Percentiles rank a stretch among this genome's conserved stretches.
These are phyloP conservation scores for Gasteruption jaculator DNA, from an alignment of 2,888 invertebrate genomes.

Conservation along the genomic window DNA sequence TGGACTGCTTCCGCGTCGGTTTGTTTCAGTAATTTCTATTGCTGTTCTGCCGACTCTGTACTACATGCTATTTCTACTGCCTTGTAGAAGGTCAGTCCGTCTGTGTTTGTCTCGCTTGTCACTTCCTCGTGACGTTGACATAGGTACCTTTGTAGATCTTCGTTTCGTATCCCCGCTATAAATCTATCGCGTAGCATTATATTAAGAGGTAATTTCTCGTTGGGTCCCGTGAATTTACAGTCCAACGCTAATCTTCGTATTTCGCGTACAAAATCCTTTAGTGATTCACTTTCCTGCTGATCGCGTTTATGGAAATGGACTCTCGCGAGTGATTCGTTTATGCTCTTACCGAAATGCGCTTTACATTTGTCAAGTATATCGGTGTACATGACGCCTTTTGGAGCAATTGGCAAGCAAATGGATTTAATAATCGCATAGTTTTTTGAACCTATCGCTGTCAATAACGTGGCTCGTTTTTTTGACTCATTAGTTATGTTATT, in stretches of 20 bases:
- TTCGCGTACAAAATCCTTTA: conserved; percentile 16
- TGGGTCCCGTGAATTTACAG: conserved; percentile 15
- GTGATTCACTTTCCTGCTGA: conserved; percentile 13
- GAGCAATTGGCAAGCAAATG: conserved; percentile 12
- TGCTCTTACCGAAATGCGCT: conserved; percentile 11
- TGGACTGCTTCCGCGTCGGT: conserved; percentile 9
- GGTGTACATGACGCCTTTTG: conserved; percentile 9
- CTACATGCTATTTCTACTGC: conserved; percentile 13
- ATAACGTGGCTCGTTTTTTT: conserved; percentile 11
- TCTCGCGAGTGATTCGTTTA: conserved; percentile 13
- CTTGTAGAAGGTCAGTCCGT: conserved; percentile 13
- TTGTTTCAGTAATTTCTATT: conserved; percentile 14
- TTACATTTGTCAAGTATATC: conserved; percentile 14
- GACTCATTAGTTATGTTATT: conserved; percentile 8
- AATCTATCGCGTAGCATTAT: conserved; percentile 20
- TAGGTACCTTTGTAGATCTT: conserved; percentile 17
- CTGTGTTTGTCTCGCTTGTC: conserved; percentile 10
- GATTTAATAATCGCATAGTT: conserved; percentile 17
- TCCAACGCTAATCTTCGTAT: conserved; percentile 14
- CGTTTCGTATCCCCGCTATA: conserved; percentile 17
- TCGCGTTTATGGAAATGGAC: conserved; percentile 16
- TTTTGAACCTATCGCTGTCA: conserved; percentile 14
- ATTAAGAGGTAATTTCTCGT: conserved; percentile 13
- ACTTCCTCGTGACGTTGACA: conserved; percentile 17
- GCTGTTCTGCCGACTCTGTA: conserved; percentile 9